Evolutionary conservation across 2,113 vertebrate genomes (phyloP).

Genomic region (Myotis lucifugus): DNA sequence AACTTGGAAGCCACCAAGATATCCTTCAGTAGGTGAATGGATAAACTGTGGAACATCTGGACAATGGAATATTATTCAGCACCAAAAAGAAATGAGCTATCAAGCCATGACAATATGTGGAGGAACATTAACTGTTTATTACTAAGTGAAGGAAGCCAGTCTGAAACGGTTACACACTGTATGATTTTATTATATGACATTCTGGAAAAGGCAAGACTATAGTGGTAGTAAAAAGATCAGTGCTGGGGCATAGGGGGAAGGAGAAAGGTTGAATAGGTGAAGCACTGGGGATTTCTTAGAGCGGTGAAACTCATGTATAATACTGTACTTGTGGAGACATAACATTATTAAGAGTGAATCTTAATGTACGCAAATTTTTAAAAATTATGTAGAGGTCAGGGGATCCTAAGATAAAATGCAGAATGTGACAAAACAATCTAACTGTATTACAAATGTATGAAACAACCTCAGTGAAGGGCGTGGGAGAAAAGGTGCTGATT

Average conservation of each 20-base stretch:
- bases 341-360: neutral
- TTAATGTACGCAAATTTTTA: neutral
- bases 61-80: neutral
- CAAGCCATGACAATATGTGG: neutral
- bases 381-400: neutral
- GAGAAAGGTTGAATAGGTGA: neutral
- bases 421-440: neutral
- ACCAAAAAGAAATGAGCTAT: slow-evolving; percentile 26
- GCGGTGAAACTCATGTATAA: neutral
- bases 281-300: neutral
- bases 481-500: neutral
- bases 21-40: neutral
- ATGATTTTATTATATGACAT: neutral
- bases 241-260: neutral
- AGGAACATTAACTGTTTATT: neutral
- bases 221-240: neutral
- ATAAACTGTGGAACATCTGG: neutral
- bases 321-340: neutral
- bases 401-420: neutral
- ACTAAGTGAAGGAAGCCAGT: neutral
- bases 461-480: neutral
- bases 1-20: neutral
- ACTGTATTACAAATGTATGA: neutral
- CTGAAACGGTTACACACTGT: neutral
- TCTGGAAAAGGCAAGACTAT: neutral